Evolutionary conservation across 2,888 invertebrate genomes (phyloP).

Genomic region (Mongoloraphidia duomilia): DNA sequence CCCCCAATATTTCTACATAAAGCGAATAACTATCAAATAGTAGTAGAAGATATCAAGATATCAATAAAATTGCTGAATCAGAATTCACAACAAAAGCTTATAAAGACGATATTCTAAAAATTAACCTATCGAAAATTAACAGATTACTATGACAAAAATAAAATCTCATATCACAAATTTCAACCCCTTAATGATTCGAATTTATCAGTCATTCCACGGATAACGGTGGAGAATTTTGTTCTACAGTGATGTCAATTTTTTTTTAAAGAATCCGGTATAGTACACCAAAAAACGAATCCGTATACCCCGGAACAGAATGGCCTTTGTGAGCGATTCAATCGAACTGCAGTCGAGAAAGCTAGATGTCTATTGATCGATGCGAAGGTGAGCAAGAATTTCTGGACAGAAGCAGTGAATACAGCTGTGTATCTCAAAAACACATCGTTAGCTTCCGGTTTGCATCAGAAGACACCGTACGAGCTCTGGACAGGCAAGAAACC

Average conservation of each 20-base stretch:
- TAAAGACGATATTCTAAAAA: too few species aligned
- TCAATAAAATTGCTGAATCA: too few species aligned
- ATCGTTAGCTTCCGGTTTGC: slow-evolving; percentile 8
- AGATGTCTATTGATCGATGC: slow-evolving; percentile 16
- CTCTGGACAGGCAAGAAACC: slow-evolving; percentile 20
- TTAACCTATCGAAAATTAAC: too few species aligned
- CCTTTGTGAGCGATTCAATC: slow-evolving; percentile 17
- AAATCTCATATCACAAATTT: too few species aligned
- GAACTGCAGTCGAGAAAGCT: slow-evolving; percentile 18
- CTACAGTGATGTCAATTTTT: slow-evolving; percentile 12
- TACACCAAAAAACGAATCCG: too few species aligned
- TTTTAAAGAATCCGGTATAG: too few species aligned
- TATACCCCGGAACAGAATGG: slow-evolving; percentile 19
- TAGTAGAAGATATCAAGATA: slow-evolving; percentile 13
- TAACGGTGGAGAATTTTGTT: slow-evolving; percentile 15
- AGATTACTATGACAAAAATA: too few species aligned
- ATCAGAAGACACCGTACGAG: slow-evolving; percentile 19
- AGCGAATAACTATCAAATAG: too few species aligned
- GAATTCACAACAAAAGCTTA: too few species aligned
- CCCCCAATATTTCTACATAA: too few species aligned
- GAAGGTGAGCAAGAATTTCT: slow-evolving; percentile 13
- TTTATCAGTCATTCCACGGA: too few species aligned
- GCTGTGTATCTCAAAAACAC: slow-evolving; percentile 17
- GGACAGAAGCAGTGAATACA: slow-evolving; percentile 17
- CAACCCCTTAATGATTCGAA: too few species aligned